Evolutionary conservation across 2,797 vertebrate genomes (phyloP), one percentile per base, ranked within the genome.

Genomic region (Gallirallus australis): DNA sequence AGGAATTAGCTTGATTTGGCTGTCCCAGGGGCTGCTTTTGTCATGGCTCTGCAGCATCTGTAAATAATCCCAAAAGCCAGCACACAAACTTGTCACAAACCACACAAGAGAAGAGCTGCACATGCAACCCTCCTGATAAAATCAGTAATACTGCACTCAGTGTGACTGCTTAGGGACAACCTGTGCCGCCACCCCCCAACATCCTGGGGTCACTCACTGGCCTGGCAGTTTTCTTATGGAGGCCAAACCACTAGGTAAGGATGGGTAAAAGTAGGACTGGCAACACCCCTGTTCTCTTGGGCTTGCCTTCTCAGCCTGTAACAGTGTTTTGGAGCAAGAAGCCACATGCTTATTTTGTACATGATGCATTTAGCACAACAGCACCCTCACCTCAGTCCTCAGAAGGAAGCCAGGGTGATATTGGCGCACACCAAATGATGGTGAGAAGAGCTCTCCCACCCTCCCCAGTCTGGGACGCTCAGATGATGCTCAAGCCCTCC

Each of bases 101-200:
- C 21, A 35, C 31, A 52, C 1, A 0, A n/a, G 30, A 65, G 52
- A 77, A 48, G 25, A 24, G 14, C 15, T 11, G 30, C 35, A 37
- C 9, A 16, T 35, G 19, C 63, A 68, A 75, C 68, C 28, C 1
- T 45, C 24, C n/a, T 42, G 59, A 27, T 35, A n/a, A 52, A n/a
- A 20, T 4, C 52, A 39, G n/a, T 42, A 63, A 52, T 3, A 19
- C 30, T 57, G 50, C 2, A 1, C 6, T 48, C 21, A 5, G 1
- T 2, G 1, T 6, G 5, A 39, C 12, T 45, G 18, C 39, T 71
- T 33, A 31, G 20, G 15, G 33, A 9, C 54, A 71, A 3, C 7
- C 1, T 17, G 12, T 0, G 2, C n/a, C 24, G 15, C 23, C 1
- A 2, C 31, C 2, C 24, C 33, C 33, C 53, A 54, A 15, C 4